Evolutionary conservation across 2,888 invertebrate species (phyloP).

Genomic region (Eupithecia dodoneata): DNA sequence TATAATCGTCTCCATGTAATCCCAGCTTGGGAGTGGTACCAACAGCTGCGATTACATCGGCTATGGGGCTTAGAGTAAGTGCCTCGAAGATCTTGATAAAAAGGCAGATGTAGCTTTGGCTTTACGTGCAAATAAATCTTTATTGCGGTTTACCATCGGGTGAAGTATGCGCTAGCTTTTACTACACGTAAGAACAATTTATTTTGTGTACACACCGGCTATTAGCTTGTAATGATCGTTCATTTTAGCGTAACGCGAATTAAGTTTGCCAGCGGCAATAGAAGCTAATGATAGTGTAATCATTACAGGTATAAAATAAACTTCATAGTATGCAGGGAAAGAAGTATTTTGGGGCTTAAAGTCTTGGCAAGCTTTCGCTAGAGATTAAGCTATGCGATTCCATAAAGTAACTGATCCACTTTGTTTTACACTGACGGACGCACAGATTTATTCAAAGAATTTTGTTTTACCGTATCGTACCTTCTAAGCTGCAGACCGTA

Average conservation of each 20-base stretch:
- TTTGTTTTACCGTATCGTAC: background rate
- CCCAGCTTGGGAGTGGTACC: conserved; percentile 20
- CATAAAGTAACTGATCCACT: conserved; percentile 43
- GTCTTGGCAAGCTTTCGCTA: background rate
- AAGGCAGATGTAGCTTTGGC: conserved; percentile 28
- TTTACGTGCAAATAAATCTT: conserved; percentile 26
- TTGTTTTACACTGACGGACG: conserved; percentile 46
- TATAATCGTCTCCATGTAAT: conserved; percentile 39
- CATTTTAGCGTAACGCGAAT: conserved; percentile 33
- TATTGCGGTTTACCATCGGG: conserved; percentile 16
- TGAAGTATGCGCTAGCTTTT: conserved; percentile 21
- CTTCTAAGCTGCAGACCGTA: no score
- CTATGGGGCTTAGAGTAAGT: conserved; percentile 28
- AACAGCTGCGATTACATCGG: conserved; percentile 37
- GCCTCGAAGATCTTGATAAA: conserved; percentile 33
- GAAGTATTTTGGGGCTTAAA: background rate
- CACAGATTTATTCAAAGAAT: conserved; percentile 41
- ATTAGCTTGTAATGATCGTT: conserved; percentile 34
- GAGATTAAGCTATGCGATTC: conserved; percentile 7
- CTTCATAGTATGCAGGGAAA: background rate
- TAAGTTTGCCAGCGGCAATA: conserved; percentile 36
- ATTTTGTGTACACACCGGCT: conserved; percentile 24
- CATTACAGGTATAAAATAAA: conserved; percentile 5
- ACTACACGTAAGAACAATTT: conserved; percentile 26
- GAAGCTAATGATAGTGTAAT: conserved; percentile 27